Evolutionary conservation across 2,888 invertebrate genomes (phyloP).

Genomic region (Cabera pusaria): DNA sequence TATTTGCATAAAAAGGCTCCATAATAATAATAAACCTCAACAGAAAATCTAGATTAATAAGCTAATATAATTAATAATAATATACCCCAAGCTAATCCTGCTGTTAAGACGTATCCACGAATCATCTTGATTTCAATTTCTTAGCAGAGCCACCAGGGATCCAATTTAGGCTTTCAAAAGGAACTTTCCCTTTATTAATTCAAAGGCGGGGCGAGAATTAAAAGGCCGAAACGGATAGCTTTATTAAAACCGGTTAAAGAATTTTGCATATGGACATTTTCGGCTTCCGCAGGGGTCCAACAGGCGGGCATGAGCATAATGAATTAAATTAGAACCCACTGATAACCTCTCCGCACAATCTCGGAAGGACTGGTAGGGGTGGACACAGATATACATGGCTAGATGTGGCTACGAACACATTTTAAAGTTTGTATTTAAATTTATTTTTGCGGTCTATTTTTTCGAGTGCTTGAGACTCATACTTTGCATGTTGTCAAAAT

Average conservation of each 20-base stretch:
- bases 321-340: constrained; percentile 77
- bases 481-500: too few species aligned
- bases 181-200: constrained; percentile 23
- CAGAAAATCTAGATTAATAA: too few species aligned
- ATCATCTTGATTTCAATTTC: constrained; percentile 4
- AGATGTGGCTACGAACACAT: too few species aligned
- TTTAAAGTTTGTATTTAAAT: too few species aligned
- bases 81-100: too few species aligned
- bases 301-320: constrained; percentile 60
- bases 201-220: constrained; percentile 24
- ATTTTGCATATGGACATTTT: constrained; percentile 69
- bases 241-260: constrained; percentile 53
- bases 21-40: too few species aligned
- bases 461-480: too few species aligned
- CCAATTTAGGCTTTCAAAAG: constrained; percentile 12
- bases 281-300: constrained; percentile 60
- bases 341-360: constrained; percentile 73
- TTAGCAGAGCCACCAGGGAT: constrained; percentile 11
- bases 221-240: constrained; percentile 30
- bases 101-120: too few species aligned
- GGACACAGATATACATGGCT: constrained; percentile 40
- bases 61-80: too few species aligned
- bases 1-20: too few species aligned
- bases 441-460: too few species aligned
- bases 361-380: constrained; percentile 43